Percentiles rank a stretch among this genome's conserved stretches.
Evolutionary conservation across 2,797 vertebrate genomes (phyloP).

Genomic region (Pipistrellus pygmaeus): DNA sequence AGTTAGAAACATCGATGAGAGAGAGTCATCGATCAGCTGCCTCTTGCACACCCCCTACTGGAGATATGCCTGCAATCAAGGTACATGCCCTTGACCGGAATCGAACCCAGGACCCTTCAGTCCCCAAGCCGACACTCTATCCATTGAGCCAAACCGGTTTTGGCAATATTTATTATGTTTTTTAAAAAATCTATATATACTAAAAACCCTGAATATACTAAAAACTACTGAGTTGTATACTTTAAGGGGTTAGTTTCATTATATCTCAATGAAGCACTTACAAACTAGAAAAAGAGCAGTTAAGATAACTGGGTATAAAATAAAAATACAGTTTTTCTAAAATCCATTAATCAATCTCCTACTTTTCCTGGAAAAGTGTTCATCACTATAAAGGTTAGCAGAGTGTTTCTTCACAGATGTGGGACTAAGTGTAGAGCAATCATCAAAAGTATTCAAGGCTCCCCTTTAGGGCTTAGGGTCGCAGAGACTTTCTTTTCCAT

Average conservation of each 20-base stretch:
- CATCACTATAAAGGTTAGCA: not conserved
- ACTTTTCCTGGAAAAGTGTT: not conserved
- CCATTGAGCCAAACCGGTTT: too few relatives aligned
- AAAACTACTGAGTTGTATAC: too few relatives aligned
- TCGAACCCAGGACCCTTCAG: too few relatives aligned
- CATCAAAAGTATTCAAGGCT: not conserved
- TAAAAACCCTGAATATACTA: too few relatives aligned
- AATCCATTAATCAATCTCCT: not conserved
- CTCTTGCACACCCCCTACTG: too few relatives aligned
- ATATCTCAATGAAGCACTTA: not conserved
- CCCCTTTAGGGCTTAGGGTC: not conserved
- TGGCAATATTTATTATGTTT: too few relatives aligned
- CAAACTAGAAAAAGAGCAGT: not conserved
- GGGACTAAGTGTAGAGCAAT: slow-evolving; percentile 12
- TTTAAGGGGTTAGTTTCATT: slow-evolving; percentile 40
- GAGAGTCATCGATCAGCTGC: too few relatives aligned
- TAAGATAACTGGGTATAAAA: slow-evolving; percentile 4
- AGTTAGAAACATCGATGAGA: too few relatives aligned
- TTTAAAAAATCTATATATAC: too few relatives aligned
- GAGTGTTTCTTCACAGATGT: not conserved
- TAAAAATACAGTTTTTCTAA: slow-evolving; percentile 48
- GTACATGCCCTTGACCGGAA: too few relatives aligned
- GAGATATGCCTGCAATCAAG: too few relatives aligned
- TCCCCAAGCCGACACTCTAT: too few relatives aligned
- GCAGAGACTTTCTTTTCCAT: not conserved